phyloP scores from a whole-genome alignment of 2,888 invertebrate genomes.

The Adineta ricciae region DNA sequence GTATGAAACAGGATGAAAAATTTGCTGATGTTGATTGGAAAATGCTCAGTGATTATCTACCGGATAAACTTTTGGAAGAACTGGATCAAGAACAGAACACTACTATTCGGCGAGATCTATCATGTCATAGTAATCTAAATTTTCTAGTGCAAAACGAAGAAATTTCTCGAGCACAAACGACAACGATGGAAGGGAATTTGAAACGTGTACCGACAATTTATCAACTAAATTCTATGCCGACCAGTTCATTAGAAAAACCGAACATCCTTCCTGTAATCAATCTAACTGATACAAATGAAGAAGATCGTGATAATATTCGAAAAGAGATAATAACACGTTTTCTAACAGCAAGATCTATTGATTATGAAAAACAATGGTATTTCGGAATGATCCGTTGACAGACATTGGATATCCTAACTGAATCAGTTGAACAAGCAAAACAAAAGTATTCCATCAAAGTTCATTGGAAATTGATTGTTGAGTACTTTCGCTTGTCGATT shows the following conservation, averaged over 20 bases:
- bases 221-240: too few species aligned
- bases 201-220: too few species aligned
- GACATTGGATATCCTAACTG: neutral
- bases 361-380: conserved; percentile 21
- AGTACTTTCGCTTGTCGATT: neutral
- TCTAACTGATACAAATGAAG: neutral
- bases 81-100: neutral
- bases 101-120: neutral
- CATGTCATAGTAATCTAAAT: neutral
- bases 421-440: conserved; percentile 1
- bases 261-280: neutral
- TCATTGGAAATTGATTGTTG: neutral
- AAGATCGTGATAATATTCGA: neutral
- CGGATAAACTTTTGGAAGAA: too few species aligned
- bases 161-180: neutral
- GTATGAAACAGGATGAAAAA: neutral
- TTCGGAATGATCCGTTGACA: neutral
- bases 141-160: neutral
- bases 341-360: neutral
- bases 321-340: neutral
- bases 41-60: neutral
- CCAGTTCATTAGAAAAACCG: too few species aligned
- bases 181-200: neutral
- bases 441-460: neutral
- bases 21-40: conserved; percentile 7